Evolutionary conservation across 2,888 invertebrate species (phyloP), one percentile per base, ranked within the genome.

Genomic region (Diarsia brunnea): DNA sequence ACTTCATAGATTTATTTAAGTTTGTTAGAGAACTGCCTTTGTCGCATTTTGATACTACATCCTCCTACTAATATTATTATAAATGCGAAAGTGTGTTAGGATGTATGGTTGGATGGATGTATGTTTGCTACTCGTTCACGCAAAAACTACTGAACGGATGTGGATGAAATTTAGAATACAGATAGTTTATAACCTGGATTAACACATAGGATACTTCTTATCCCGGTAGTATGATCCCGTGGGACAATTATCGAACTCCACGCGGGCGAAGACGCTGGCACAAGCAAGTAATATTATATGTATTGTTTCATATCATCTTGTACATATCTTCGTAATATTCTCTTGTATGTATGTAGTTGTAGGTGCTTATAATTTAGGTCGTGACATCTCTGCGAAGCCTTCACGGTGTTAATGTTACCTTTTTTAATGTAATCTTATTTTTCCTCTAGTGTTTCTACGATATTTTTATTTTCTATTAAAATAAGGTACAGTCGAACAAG

Each of bases 361-460:
- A 58, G 10, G 10, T 27, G 27, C 31, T 53, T n/a, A 7, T 47
- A 24, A 31, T 51, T n/a, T 45, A 49, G 69, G 55, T 64, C 43
- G 63, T 63, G 58, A 75, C 19, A 27, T 43, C 19, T 60, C 55
- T 47, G 19, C 45, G 55, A 68, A 24, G 53, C 31, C 55, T 14
- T n/a, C 27, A 19, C 79, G 79, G 79, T 78, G 79, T 78, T 43
- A 27, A 58, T 67, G 79, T 79, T 79, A 79, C 79, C 79, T 69
- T 49, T 24, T 43, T 63, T 21, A 12, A 12, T 61, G 12, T 14
- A 24, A 24, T 55, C 7, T 27, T 55, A 7, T 27, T 27, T 27
- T 58, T 27, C 16, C 24, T 16, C 27, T 55, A 24, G 24, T 58
- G 16, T 58, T 58, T 27, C 27, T 58, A 7, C 14, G 55, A 24